These are phyloP conservation scores for Hydropsyche betteni DNA, from an alignment of 2,888 invertebrate genomes.

Conservation along the genomic window DNA sequence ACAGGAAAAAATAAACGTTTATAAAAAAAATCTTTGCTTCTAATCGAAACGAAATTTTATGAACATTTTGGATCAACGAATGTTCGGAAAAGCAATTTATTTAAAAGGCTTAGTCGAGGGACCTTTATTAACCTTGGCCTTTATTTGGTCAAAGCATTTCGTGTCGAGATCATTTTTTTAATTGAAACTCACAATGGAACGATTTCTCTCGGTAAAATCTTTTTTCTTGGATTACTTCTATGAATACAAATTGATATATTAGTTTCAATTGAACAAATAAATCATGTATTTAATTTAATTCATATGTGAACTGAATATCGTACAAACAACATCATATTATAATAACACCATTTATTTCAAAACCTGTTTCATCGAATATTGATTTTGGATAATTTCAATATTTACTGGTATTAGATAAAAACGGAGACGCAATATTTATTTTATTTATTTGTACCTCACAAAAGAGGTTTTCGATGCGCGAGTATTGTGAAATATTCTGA, in stretches of 20 bases:
- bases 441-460: background rate
- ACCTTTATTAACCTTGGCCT: slow-evolving; percentile 39
- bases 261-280: too few relatives aligned
- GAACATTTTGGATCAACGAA: slow-evolving; percentile 5
- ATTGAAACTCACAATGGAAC: slow-evolving; percentile 15
- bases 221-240: background rate
- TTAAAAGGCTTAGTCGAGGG: slow-evolving; percentile 35
- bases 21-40: background rate
- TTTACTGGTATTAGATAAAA: too few relatives aligned
- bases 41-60: background rate
- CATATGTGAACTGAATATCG: background rate
- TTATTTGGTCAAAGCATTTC: slow-evolving; percentile 30
- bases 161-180: slow-evolving; percentile 34
- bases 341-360: too few relatives aligned
- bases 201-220: background rate
- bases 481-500: slow-evolving; percentile 21
- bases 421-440: too few relatives aligned
- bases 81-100: slow-evolving; percentile 32
- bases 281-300: background rate
- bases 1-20: background rate
- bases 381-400: too few relatives aligned
- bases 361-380: too few relatives aligned
- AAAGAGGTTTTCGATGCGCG: slow-evolving; percentile 7
- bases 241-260: background rate
- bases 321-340: background rate